Evolutionary conservation across 1,140 invertebrate species (phyloP), one percentile per base, ranked within the genome.

Genomic region (Drosophila bipectinata): DNA sequence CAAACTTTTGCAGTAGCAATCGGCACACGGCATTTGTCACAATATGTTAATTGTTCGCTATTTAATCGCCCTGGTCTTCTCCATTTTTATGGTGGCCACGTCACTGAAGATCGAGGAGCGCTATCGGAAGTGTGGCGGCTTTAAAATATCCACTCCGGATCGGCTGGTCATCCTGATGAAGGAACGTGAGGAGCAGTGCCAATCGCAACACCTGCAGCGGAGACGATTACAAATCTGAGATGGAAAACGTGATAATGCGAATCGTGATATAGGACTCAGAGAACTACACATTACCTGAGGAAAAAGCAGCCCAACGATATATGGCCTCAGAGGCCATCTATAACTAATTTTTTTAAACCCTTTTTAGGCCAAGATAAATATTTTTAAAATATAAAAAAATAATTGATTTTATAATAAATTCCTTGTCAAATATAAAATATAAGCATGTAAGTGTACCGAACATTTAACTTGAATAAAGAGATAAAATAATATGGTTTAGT

Each of bases 131-230:
- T 41, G 55, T 10, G 26, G 30, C 6, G 75, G 77, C 44, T 73
- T 69, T 32, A 87, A 87, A 67, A 87, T 87, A 61, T 87, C 82
- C 37, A 87, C 82, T 6, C 82, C 82, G n/a, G 75, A 87, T 79
- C 83, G 82, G 3, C 28, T 85, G 41, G 82, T 82, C 6, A 44
- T 85, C 34, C 79, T 75, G 39, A 87, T 87, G 82, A 32, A 76
- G 4, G 47, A 53, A 3, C 49, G 52, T 6, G 47, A 30, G 5
- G 55, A 26, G 5, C 63, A 60, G 14, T 71, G 57, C 21, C 15
- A 49, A n/a, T 18, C 32, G 12, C 57, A 14, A 26, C 32, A 59
- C n/a, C 32, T 81, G 44, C 28, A 87, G 26, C 15, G 26, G 6
- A 59, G 78, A 12, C 82, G 74, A 2, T 18, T 84, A 21, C 14